These are phyloP conservation scores for Turritopsis rubra DNA, from an alignment of 30 jellyfish, hydroid and myxozoan species.

Conservation along the genomic window DNA sequence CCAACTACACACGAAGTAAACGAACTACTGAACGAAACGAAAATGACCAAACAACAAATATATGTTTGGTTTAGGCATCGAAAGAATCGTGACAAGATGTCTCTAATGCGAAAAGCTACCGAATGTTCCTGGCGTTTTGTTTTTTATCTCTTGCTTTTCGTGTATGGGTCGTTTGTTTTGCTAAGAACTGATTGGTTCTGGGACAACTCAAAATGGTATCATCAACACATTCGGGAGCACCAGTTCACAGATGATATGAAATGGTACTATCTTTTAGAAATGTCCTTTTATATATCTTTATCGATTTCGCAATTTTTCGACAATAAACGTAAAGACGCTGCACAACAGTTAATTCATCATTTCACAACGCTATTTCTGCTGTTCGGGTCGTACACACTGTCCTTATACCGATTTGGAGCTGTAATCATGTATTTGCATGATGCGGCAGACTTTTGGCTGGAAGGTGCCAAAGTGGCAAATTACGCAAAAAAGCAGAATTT, in stretches of 20 bases:
- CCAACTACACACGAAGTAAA: conserved; percentile 48
- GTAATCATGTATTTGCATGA: conserved; percentile 78
- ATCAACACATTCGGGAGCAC: neutral
- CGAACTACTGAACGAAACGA: conserved; percentile 56
- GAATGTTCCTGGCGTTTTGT: conserved; percentile 33
- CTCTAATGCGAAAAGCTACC: conserved; percentile 72
- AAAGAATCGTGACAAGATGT: conserved; percentile 50
- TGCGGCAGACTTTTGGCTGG: conserved; percentile 90
- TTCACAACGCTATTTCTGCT: conserved; percentile 55
- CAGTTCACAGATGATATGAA: conserved; percentile 35
- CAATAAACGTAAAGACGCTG: conserved; percentile 79
- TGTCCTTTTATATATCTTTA: conserved; percentile 72
- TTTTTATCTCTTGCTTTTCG: neutral
- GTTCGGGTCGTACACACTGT: conserved; percentile 48
- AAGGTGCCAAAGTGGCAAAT: conserved; percentile 93
- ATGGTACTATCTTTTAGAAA: conserved; percentile 61
- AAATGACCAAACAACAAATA: conserved; percentile 61
- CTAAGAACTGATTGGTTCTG: conserved; percentile 18
- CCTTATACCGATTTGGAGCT: conserved; percentile 76
- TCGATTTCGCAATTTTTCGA: conserved; percentile 68
- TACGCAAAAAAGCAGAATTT: conserved; percentile 73
- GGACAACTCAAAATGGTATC: conserved; percentile 26
- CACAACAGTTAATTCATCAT: conserved; percentile 86
- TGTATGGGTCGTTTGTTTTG: conserved; percentile 13
- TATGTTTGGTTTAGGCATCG: conserved; percentile 65